Base-by-base conservation (phyloP, 1,140 invertebrate species). In the Nasonia longicornis region DNA sequence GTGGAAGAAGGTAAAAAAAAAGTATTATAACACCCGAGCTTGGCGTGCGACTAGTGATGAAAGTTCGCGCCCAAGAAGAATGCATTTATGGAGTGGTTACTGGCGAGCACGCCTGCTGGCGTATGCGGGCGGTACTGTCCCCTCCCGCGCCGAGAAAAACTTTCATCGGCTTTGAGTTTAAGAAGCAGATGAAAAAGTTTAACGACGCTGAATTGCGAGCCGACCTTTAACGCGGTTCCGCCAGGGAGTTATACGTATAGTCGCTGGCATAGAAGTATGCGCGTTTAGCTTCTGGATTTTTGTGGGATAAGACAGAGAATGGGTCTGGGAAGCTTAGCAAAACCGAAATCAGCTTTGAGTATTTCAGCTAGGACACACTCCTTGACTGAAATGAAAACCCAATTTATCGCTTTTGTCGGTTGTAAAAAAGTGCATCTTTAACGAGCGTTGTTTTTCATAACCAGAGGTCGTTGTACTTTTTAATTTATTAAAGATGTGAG, bases 171-270 rank as follows among this genome's bases (percentile, higher is more conserved):
- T 89, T 88, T 82, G 82, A 89, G 87, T 89, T 73, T 87, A 85
- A 87, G 84, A 88, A 88, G 86, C 83, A 87, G 86, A 88, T 86
- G 87, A 89, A 89, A 88, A 90, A 90, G 87, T 89, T 89, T 86
- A 89, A 89, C 89, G 86, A 88, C 87, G 86, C 35, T 77, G 80
- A 77, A 71, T 72, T 35, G 48, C 42, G n/a, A 74, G 16, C 74
- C 64, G 29, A 38, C 70, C 63, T 74, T 78, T 74, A 82, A 72
- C 74, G 52, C 66, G 6, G 14, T 3, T 16, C 1, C 7, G 16
- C 29, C 12, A 14, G 26, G 0, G 4, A 10, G 16, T 31, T 66
- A 52, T 69, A 48, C 20, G 64, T 71, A 58, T 42, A 42, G 38
- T 10, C 52, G 16, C 20, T n/a, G 3, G 52, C 16, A 58, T 16